Conservation (phyloP, 2,113 vertebrate species). For the Sebastes fasciatus region DNA sequence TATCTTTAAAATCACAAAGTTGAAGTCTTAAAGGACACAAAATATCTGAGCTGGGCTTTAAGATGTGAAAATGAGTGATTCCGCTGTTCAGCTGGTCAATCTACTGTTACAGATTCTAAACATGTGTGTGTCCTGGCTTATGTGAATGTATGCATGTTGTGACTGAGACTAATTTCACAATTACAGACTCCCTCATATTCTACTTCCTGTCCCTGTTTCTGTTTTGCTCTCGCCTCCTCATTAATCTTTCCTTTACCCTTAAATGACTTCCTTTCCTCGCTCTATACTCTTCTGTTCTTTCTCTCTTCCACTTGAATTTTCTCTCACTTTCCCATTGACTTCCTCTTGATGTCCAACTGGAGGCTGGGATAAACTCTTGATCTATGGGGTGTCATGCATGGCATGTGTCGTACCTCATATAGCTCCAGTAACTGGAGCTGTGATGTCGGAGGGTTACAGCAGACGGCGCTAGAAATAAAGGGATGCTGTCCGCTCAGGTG, state of each 20-base stretch:
- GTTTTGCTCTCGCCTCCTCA: constrained; percentile 4
- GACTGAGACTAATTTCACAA: constrained; percentile 48
- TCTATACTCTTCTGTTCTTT: constrained; percentile 5
- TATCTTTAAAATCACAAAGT: background rate
- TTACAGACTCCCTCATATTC: constrained; percentile 32
- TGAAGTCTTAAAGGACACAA: background rate
- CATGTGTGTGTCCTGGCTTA: constrained; percentile 18
- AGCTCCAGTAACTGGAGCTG: no score
- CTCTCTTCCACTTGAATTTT: constrained; percentile 6
- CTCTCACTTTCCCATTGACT: background rate
- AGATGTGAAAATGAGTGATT: constrained; percentile 14
- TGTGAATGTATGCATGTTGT: constrained; percentile 39
- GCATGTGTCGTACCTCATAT: no score
- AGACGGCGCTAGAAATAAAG: no score
- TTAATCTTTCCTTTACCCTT: constrained; percentile 35
- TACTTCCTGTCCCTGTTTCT: constrained; percentile 37
- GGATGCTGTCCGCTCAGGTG: no score
- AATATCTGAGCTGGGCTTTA: constrained; percentile 7
- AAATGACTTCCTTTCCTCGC: background rate
- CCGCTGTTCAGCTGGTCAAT: background rate
- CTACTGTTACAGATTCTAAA: constrained; percentile 29
- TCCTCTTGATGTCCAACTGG: background rate
- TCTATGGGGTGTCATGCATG: no score
- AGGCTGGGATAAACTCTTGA: no score
- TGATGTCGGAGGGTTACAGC: no score